Percentiles rank a stretch among this genome's conserved stretches.
phyloP scores from a whole-genome alignment of 2,888 invertebrate species.

The Epirrhoe tristata region DNA sequence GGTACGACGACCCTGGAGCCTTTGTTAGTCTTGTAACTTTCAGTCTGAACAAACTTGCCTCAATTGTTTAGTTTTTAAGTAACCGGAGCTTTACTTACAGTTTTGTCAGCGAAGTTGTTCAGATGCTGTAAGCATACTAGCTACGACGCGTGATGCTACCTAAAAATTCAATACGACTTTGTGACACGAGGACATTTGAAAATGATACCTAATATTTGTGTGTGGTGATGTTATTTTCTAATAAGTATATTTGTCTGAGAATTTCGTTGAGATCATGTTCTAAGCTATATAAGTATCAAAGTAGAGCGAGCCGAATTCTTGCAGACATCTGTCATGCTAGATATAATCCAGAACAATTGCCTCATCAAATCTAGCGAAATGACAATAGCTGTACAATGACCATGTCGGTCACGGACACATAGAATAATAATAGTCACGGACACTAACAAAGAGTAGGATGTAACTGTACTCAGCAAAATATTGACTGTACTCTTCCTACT shows the following conservation, averaged over 20 bases:
- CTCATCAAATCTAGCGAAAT: slow-evolving; percentile 35
- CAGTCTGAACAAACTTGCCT: background rate
- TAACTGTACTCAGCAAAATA: slow-evolving; percentile 60
- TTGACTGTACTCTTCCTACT: slow-evolving; percentile 53
- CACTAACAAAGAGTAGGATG: slow-evolving; percentile 56
- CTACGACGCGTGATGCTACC: too few species aligned
- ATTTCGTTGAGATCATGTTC: background rate
- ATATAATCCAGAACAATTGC: slow-evolving; percentile 41
- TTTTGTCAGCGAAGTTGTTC: too few species aligned
- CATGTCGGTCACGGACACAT: slow-evolving; percentile 44
- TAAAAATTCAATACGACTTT: too few species aligned
- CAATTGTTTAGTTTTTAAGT: background rate
- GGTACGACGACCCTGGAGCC: slow-evolving; percentile 62
- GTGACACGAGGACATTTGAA: too few species aligned
- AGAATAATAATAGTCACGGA: slow-evolving; percentile 19
- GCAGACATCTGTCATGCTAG: slow-evolving; percentile 33
- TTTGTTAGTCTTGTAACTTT: slow-evolving; percentile 12
- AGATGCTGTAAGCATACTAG: too few species aligned
- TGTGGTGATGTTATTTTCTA: too few species aligned
- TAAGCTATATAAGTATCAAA: background rate
- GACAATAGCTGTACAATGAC: slow-evolving; percentile 40
- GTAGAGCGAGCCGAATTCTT: background rate
- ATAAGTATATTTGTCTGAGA: too few species aligned
- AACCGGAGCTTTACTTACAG: too few species aligned
- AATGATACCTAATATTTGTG: too few species aligned